Evolutionary conservation across 2,797 vertebrate genomes (phyloP).

Genomic region (Anguilla marmorata): DNA sequence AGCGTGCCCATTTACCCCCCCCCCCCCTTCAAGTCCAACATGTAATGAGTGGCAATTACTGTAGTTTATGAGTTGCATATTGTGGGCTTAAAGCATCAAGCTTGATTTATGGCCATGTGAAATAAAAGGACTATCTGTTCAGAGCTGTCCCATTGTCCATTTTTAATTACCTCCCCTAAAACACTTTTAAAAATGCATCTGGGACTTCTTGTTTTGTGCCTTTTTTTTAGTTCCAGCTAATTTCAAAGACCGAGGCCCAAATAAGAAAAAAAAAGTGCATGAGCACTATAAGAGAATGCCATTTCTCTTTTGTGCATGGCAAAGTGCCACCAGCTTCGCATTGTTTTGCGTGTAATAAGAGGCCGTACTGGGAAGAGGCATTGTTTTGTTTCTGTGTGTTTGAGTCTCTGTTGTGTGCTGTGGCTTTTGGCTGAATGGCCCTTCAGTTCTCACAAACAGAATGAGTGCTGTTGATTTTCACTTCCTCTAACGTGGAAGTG

Average conservation of each 20-base stretch:
- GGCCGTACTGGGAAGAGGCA: conserved; percentile 52
- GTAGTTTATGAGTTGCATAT: conserved; percentile 1
- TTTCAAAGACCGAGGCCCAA: conserved; percentile 62
- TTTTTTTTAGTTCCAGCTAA: conserved; percentile 51
- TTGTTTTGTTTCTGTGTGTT: conserved; percentile 73
- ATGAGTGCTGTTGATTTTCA: conserved; percentile 64
- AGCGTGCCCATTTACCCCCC: not conserved
- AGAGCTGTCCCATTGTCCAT: not conserved
- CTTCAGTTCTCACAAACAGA: conserved; percentile 70
- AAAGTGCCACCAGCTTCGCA: conserved; percentile 66
- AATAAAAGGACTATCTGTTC: conserved; percentile 6
- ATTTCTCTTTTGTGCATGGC: conserved; percentile 65
- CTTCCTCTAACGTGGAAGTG: conserved; percentile 67
- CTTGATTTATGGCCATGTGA: conserved; percentile 1
- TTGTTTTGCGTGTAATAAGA: conserved; percentile 69
- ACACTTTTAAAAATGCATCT: conserved; percentile 41
- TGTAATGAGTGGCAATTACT: not conserved
- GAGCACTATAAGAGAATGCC: conserved; percentile 50
- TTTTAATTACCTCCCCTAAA: conserved; percentile 2
- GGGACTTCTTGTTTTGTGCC: conserved; percentile 47
- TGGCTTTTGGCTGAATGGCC: conserved; percentile 52
- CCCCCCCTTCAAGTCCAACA: not conserved
- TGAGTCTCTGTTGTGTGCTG: conserved; percentile 62
- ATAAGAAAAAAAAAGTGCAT: conserved; percentile 56
- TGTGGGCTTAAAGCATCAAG: conserved; percentile 5